These are phyloP conservation scores for Acholoe squamosa DNA, from an alignment of 2,888 invertebrate genomes.

Conservation along the genomic window DNA sequence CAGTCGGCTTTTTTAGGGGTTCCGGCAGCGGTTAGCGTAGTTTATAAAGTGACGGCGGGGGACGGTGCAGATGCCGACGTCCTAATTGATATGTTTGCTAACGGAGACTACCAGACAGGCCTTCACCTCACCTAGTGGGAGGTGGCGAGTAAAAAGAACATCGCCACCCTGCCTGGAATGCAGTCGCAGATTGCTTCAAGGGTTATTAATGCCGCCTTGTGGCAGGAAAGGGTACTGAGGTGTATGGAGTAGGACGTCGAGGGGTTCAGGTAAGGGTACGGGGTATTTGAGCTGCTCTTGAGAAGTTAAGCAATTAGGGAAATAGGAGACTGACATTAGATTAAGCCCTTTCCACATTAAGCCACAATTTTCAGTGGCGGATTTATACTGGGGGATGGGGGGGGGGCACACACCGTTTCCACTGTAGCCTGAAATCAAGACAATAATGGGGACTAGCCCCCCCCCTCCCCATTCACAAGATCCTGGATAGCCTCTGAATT, in stretches of 20 bases:
- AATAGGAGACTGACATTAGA: no score
- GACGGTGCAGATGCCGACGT: neutral
- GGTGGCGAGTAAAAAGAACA: conserved; percentile 28
- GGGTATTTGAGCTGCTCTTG: no score
- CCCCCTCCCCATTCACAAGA: no score
- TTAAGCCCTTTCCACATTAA: no score
- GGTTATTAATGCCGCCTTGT: conserved; percentile 1
- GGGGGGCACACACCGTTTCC: no score
- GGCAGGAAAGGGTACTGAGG: neutral
- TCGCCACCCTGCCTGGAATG: neutral
- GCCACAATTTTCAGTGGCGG: no score
- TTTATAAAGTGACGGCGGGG: conserved; percentile 13
- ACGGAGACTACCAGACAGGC: neutral
- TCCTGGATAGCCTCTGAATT: no score
- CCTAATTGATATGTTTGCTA: conserved; percentile 53
- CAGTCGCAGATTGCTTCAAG: neutral
- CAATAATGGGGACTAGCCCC: no score
- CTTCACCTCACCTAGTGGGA: conserved; percentile 8
- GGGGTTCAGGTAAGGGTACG: neutral
- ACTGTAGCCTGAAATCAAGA: no score
- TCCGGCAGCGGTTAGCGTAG: neutral
- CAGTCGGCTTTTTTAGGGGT: conserved; percentile 10
- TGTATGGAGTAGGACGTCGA: neutral
- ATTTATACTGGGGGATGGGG: no score
- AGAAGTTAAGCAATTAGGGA: no score